Base-by-base conservation (phyloP, 2,113 vertebrate genomes). In the Odocoileus hemionus region DNA sequence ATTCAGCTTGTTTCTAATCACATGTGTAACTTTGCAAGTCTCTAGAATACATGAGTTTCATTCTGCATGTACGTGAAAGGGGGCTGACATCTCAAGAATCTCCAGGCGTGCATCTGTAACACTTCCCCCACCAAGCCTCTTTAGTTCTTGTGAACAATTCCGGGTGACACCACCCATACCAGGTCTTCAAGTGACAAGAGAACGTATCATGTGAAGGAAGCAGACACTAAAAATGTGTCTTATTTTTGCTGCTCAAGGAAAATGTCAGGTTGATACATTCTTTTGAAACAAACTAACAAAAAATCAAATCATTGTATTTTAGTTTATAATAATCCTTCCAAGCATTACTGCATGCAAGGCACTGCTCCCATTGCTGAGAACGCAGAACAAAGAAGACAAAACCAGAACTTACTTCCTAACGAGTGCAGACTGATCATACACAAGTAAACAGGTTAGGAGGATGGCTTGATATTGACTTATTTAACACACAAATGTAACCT, bases 151-250 rank as follows among this genome's bases (percentile, higher is more conserved):
- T 52, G 19, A 45, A 52, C 13, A 43, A 58, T 74, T 23, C 19
- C 1, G 6, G 1, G 2, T 14, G 33, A 58, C 0, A 0, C 25
- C 2, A 6, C 33, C 3, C 12, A 43, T 3, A 26, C n/a, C 14
- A 4, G 21, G 2, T 74, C 79, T 52, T 25, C 26, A 39, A n/a
- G 28, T n/a, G 50, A 21, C 47, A 17, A 36, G 7, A 36, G 28
- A 19, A 19, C 16, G 7, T 28, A n/a, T 25, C 16, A 61, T 0
- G 6, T 12, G 39, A 60, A 74, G 43, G 8, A 26, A 50, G 14
- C 6, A 28, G 21, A 14, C 19, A 54, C 21, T 57, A 45, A 82
- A 67, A 39, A 26, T 12, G 26, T 8, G 1, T 60, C 70, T 86
- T 33, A 2, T 7, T 82, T 83, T 28, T 84, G 14, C 4, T 25